Percentiles rank a stretch among this genome's conserved stretches.
These are phyloP conservation scores for Linnaemya vulpina DNA, from an alignment of 2,888 invertebrate genomes.

Conservation along the genomic window DNA sequence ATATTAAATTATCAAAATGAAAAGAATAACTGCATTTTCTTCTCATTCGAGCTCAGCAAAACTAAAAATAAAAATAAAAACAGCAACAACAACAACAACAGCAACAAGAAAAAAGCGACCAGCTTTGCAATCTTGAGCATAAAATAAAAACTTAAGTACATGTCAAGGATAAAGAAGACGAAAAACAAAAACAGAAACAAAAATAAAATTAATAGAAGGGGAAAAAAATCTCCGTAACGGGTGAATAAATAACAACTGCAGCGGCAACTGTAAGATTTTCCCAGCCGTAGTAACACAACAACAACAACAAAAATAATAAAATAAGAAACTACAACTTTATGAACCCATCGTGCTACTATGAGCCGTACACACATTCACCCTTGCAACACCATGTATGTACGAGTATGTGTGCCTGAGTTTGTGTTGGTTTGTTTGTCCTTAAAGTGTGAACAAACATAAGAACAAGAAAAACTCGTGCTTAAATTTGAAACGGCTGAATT, in stretches of 20 bases:
- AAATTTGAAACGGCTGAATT: slow-evolving; percentile 43
- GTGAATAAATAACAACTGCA: slow-evolving; percentile 62
- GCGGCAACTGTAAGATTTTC: slow-evolving; percentile 39
- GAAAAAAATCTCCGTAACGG: slow-evolving; percentile 50
- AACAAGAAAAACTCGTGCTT: slow-evolving; percentile 19
- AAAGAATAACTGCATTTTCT: slow-evolving; percentile 50
- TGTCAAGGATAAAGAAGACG: slow-evolving; percentile 65
- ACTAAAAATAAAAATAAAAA: no score
- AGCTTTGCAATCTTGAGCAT: slow-evolving; percentile 54
- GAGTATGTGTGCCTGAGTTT: background rate
- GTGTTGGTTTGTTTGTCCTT: slow-evolving; percentile 37
- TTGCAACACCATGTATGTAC: background rate
- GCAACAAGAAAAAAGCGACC: slow-evolving; percentile 13
- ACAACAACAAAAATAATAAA: slow-evolving; percentile 1
- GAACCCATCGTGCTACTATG: background rate
- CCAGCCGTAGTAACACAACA: slow-evolving; percentile 37
- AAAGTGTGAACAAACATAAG: slow-evolving; percentile 46
- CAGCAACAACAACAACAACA: no score
- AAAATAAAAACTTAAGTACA: slow-evolving; percentile 63
- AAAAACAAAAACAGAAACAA: slow-evolving; percentile 29
- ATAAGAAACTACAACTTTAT: no score
- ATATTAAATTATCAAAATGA: slow-evolving; percentile 66
- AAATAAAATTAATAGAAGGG: slow-evolving; percentile 10
- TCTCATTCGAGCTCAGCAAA: background rate
- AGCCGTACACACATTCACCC: background rate